Conservation (phyloP, 2,113 vertebrate species). For the Spheniscus mendiculus region DNA sequence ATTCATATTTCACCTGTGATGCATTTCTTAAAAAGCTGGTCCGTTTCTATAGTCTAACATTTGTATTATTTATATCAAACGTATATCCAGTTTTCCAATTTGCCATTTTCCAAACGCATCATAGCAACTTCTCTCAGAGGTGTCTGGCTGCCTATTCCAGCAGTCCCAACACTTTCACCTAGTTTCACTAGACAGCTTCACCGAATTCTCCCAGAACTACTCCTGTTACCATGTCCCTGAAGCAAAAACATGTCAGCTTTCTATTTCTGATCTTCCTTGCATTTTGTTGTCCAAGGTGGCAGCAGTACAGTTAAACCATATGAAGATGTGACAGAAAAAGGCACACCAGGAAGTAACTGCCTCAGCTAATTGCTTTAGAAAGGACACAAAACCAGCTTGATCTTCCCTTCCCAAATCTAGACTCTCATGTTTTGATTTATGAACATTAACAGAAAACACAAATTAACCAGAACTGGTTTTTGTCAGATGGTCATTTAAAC, state of each 20-base stretch:
- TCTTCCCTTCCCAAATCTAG: not conserved
- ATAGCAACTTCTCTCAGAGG: not conserved
- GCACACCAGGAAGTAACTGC: rapidly evolving
- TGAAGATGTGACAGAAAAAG: not conserved
- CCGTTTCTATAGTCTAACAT: not conserved
- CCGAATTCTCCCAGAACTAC: not conserved
- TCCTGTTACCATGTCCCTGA: not conserved
- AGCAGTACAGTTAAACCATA: not conserved
- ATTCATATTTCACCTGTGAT: not conserved
- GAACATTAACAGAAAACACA: not conserved
- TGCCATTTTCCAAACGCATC: not conserved
- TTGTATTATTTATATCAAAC: not conserved
- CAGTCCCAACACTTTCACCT: not conserved
- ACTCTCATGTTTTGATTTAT: not conserved
- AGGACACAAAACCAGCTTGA: not conserved
- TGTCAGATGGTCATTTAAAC: not conserved
- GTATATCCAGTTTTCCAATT: not conserved
- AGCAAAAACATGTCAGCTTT: not conserved
- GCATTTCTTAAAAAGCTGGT: not conserved
- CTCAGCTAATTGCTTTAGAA: not conserved
- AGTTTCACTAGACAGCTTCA: not conserved
- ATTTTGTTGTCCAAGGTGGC: not conserved
- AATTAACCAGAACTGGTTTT: rapidly evolving
- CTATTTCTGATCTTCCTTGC: not conserved
- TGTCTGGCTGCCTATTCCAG: not conserved